Evolutionary conservation across 2,113 vertebrate genomes (phyloP).

Genomic region (Regulus satrapa): DNA sequence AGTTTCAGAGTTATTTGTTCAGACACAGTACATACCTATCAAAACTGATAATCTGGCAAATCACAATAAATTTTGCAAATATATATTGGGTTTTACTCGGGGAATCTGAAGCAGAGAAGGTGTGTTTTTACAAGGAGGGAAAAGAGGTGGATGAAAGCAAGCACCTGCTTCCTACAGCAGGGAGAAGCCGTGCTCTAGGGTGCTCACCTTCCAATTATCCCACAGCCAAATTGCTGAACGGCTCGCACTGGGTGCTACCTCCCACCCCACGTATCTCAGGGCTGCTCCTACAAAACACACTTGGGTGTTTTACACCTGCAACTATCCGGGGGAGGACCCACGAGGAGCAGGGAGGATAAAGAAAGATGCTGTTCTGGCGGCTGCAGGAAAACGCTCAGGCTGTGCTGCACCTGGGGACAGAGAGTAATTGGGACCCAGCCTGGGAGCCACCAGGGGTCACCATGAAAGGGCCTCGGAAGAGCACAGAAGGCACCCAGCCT

Average conservation of each 20-base stretch:
- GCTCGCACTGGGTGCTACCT: background rate
- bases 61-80: background rate
- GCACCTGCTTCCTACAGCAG: background rate
- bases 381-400: background rate
- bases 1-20: background rate
- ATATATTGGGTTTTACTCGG: background rate
- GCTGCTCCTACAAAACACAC: background rate
- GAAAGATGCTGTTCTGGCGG: fast-evolving
- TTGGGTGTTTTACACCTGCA: background rate
- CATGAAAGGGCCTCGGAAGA: background rate
- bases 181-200: background rate
- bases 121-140: background rate
- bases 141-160: background rate
- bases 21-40: background rate
- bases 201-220: background rate
- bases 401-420: background rate
- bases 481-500: background rate
- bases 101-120: background rate
- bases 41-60: background rate
- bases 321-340: background rate
- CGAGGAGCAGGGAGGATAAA: background rate
- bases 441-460: background rate
- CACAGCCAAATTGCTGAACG: background rate
- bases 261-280: background rate
- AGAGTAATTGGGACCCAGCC: background rate